Conservation (phyloP, 1,140 invertebrate genomes). For the Leptinotarsa texana region DNA sequence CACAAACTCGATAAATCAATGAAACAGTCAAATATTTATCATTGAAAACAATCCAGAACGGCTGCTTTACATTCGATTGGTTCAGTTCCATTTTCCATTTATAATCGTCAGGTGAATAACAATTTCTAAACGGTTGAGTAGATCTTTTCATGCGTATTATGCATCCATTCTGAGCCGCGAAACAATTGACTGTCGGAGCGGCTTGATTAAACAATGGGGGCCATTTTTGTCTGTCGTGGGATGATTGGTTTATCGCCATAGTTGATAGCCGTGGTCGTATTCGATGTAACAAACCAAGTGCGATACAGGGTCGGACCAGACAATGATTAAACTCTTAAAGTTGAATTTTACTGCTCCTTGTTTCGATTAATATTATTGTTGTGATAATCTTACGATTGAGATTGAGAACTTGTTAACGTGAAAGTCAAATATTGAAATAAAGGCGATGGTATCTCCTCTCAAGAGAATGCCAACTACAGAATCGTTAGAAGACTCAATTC, state of each 20-base stretch:
- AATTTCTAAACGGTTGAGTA: background rate
- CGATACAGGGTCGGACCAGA: no score
- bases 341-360: no score
- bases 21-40: background rate
- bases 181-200: slow-evolving; percentile 2
- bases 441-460: no score
- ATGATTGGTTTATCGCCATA: background rate
- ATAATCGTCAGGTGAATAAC: slow-evolving; percentile 8
- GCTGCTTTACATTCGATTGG: slow-evolving; percentile 5
- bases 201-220: slow-evolving; percentile 5
- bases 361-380: no score
- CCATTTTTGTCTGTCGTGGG: background rate
- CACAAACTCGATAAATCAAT: background rate
- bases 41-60: background rate
- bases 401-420: no score
- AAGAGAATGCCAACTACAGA: no score
- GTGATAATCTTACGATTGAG: no score
- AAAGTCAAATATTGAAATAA: no score
- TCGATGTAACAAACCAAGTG: background rate
- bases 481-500: no score
- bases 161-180: background rate
- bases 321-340: no score
- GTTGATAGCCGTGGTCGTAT: background rate
- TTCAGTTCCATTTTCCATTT: slow-evolving; percentile 6
- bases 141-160: slow-evolving; percentile 1